These are phyloP conservation scores for Halichondria panicea DNA, from an alignment of 37 sponge, comb jelly and placozoan species.

Conservation along the genomic window DNA sequence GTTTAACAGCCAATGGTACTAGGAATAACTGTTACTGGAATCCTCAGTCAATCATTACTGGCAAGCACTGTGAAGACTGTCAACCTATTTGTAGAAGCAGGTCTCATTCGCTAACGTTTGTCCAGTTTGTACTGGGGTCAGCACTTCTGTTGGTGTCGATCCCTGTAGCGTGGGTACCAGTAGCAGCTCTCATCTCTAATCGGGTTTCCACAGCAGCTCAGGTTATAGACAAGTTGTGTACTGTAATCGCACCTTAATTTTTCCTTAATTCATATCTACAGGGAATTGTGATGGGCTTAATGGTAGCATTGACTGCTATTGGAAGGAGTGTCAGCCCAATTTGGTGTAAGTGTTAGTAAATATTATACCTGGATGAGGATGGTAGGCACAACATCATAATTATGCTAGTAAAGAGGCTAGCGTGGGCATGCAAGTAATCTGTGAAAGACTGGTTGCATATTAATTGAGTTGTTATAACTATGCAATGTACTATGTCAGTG, in stretches of 20 bases:
- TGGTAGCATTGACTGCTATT: not conserved
- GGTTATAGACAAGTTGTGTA: not conserved
- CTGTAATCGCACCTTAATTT: not conserved
- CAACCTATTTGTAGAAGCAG: conserved; percentile 17
- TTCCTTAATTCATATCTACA: not conserved
- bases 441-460: no score
- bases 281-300: conserved; percentile 3
- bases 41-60: conserved; percentile 13
- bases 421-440: no score
- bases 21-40: conserved; percentile 23
- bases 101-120: not conserved
- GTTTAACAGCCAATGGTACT: not conserved
- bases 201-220: conserved; percentile 2
- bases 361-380: no score
- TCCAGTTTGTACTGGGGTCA: conserved; percentile 28
- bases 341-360: not conserved
- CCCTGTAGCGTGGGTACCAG: conserved; percentile 33
- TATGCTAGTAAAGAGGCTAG: no score
- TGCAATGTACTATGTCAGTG: no score
- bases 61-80: conserved; percentile 19
- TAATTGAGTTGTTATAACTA: no score
- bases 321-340: not conserved
- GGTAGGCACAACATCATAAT: no score
- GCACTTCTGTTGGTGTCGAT: conserved; percentile 24
- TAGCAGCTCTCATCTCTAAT: conserved; percentile 19